These are phyloP conservation scores for Ibidorhyncha struthersii DNA, from an alignment of 2,113 vertebrate species.

Conservation along the genomic window DNA sequence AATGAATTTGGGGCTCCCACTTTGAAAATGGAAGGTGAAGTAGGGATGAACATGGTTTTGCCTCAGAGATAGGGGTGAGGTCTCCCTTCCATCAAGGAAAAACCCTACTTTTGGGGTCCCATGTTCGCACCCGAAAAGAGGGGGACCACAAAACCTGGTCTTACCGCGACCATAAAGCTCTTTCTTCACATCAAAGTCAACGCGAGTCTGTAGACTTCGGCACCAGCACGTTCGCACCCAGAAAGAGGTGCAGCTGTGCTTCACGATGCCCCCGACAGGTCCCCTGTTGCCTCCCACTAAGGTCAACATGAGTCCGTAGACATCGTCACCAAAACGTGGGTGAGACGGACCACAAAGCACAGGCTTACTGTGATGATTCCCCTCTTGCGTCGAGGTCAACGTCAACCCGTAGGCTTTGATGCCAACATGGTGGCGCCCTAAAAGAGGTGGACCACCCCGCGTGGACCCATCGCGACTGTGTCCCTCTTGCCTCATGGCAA, in stretches of 20 bases:
- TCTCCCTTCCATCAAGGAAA: not conserved
- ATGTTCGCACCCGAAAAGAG: conserved; percentile 21
- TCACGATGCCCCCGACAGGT: fast-evolving
- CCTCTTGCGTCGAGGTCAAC: not conserved
- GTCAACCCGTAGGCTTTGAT: not conserved
- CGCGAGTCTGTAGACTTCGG: not conserved
- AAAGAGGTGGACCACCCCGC: conserved; percentile 37
- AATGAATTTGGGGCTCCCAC: not conserved
- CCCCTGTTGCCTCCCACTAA: not conserved
- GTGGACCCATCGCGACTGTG: fast-evolving
- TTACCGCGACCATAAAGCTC: fast-evolving
- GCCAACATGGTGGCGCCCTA: conserved; percentile 15
- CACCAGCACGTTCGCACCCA: conserved; percentile 17
- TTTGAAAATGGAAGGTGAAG: not conserved
- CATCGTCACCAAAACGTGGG: not conserved
- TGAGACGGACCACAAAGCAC: not conserved
- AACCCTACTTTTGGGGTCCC: not conserved
- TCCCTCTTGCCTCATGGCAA: not conserved
- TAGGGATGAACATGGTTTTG: fast-evolving
- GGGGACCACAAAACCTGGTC: conserved; percentile 9
- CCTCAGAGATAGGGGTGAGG: not conserved
- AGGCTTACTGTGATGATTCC: conserved; percentile 5
- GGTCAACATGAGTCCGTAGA: not conserved
- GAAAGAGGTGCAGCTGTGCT: not conserved
- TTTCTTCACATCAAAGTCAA: not conserved